phyloP scores from a whole-genome alignment of 1,140 invertebrate genomes.

The Wiebesia pumilae region DNA sequence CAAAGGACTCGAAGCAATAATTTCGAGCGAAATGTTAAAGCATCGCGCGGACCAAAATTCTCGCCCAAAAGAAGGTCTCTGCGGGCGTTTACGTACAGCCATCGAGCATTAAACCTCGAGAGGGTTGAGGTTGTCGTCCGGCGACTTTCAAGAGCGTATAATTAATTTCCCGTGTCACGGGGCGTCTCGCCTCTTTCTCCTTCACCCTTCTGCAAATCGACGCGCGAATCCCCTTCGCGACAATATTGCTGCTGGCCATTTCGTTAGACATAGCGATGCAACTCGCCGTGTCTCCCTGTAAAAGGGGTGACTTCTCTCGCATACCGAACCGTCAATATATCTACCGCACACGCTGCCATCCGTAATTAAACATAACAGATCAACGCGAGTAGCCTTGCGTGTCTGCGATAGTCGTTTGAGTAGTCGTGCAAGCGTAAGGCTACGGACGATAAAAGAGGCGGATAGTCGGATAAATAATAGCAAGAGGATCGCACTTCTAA shows the following conservation, averaged over 20 bases:
- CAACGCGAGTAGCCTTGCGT: constrained; percentile 58
- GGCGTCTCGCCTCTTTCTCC: constrained; percentile 52
- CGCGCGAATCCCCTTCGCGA: constrained; percentile 64
- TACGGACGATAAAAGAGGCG: background rate
- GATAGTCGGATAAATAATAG: background rate
- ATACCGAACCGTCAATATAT: constrained; percentile 68
- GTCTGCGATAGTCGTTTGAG: background rate
- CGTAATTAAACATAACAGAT: constrained; percentile 76
- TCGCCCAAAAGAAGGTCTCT: background rate
- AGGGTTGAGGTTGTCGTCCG: constrained; percentile 45
- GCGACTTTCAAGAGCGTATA: constrained; percentile 73
- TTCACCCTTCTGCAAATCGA: constrained; percentile 54
- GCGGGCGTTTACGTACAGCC: background rate
- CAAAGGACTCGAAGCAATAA: background rate
- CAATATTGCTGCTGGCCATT: constrained; percentile 74
- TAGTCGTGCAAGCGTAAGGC: too few relatives aligned
- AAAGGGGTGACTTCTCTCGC: constrained; percentile 72
- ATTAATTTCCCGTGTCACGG: constrained; percentile 75
- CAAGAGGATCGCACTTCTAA: background rate
- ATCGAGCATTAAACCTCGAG: background rate
- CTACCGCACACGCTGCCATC: constrained; percentile 68
- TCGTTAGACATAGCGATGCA: constrained; percentile 67
- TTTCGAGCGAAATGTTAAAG: background rate
- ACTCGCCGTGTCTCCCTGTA: constrained; percentile 42
- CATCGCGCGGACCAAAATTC: background rate